phyloP scores from a whole-genome alignment of 2,113 vertebrate species.

The Neodontobutis hainanensis region DNA sequence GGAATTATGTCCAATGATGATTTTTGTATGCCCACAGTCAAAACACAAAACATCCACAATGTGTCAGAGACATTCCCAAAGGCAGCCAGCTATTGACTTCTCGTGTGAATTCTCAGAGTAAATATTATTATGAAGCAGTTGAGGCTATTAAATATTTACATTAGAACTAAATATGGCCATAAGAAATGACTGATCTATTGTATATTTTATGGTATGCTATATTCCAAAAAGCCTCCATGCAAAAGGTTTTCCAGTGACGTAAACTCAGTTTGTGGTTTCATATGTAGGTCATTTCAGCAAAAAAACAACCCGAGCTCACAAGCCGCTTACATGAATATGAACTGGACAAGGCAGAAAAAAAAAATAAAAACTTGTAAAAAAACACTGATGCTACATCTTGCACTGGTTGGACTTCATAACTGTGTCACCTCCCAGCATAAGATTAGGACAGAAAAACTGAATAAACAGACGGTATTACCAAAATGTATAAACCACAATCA shows the following conservation, averaged over 20 bases:
- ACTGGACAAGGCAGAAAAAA: too few relatives aligned
- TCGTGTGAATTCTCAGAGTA: slow-evolving; percentile 6
- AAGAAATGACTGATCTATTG: slow-evolving; percentile 3
- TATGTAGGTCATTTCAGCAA: background rate
- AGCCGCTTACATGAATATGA: too few relatives aligned
- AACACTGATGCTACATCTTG: slow-evolving; percentile 9
- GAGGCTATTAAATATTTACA: slow-evolving; percentile 18
- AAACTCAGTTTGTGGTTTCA: background rate
- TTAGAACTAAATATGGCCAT: background rate
- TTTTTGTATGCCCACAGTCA: slow-evolving; percentile 14
- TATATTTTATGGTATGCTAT: slow-evolving; percentile 6
- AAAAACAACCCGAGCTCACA: background rate
- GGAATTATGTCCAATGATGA: slow-evolving; percentile 16
- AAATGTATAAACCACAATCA: background rate
- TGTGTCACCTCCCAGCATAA: slow-evolving; percentile 63
- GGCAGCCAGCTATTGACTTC: background rate
- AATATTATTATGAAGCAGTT: background rate
- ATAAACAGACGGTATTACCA: background rate
- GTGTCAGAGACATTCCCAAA: background rate
- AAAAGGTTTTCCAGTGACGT: background rate
- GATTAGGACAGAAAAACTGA: slow-evolving; percentile 1
- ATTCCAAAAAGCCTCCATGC: background rate
- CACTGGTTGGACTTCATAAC: too few relatives aligned
- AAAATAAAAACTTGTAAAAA: too few relatives aligned
- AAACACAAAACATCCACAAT: background rate